Base-by-base conservation (phyloP, 2,797 vertebrate genomes). In the Gila robusta region DNA sequence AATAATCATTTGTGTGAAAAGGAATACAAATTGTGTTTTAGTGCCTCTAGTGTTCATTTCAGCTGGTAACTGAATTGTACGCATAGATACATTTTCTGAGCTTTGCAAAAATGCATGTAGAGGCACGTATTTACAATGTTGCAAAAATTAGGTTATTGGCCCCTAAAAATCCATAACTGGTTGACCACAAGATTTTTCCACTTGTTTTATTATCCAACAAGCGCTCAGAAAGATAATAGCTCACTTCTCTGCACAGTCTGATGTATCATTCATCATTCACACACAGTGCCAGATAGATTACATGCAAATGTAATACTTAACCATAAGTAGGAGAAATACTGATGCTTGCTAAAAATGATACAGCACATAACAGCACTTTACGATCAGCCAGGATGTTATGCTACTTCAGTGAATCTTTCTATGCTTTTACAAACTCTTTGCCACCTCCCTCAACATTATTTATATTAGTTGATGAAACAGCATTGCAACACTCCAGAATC, bases 291-390 rank as follows among this genome's bases (percentile, higher is more conserved):
- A 59, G 77, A 79, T 28, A 64, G 56, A 79, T 79, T 44, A 44
- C 77, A 28, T 64, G 77, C 77, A 79, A 79, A 79, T 79, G n/a
- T 64, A 64, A 64, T 44, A 64, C 77, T 64, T 59, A 62, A 64
- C 77, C 56, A 12, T 44, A 64, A 79, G 77, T 7, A 26, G 77
- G 23, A 78, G 74, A 12, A 59, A 78, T 17, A 59, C 74, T 21
- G 56, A 41, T 28, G 37, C 56, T 79, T 62, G 72, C 73, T 67
- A 41, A 37, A 54, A 49, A 71, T 41, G 47, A 71, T 21, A 54
- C 32, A 56, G 12, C 23, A 56, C 66, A 71, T 32, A 67, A 28
- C 17, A 26, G 12, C 21, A 76, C 56, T 49, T 74, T 73, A 66
- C 21, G 14, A 74, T 72, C 69, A 59, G 35, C 39, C 41, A 74